Evolutionary conservation across 2,797 vertebrate genomes (phyloP).

Genomic region (Megalops cyprinoides): DNA sequence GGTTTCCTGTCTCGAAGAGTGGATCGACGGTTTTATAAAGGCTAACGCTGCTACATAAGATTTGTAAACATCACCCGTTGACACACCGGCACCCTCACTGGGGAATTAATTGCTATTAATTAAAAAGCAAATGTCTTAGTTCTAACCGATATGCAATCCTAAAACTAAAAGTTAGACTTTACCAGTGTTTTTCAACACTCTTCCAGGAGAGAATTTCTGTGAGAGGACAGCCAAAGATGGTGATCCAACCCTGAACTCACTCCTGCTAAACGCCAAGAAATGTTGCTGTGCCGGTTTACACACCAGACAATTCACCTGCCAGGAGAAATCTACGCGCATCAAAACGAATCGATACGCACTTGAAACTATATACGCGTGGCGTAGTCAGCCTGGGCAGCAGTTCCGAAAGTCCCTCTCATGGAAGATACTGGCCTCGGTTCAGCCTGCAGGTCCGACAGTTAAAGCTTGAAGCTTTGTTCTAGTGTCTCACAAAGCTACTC

Average conservation of each 20-base stretch:
- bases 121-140: too few relatives aligned
- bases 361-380: conserved; percentile 5
- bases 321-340: conserved; percentile 19
- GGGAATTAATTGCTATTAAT: too few relatives aligned
- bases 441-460: not conserved
- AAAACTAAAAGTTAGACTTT: not conserved
- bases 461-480: not conserved
- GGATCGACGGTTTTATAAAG: not conserved
- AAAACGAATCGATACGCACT: conserved; percentile 13
- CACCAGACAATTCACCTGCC: conserved; percentile 13
- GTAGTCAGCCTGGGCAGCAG: not conserved
- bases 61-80: not conserved
- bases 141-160: too few relatives aligned
- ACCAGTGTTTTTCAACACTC: not conserved
- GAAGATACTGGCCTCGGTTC: not conserved
- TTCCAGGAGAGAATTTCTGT: not conserved
- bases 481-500: not conserved
- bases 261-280: not conserved
- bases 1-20: not conserved
- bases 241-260: not conserved
- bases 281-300: not conserved
- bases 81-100: too few relatives aligned
- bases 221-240: not conserved
- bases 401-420: conserved; percentile 7
- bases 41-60: not conserved